Evolutionary conservation across 2,113 vertebrate genomes (phyloP).

Genomic region (Atrichornis clamosus): DNA sequence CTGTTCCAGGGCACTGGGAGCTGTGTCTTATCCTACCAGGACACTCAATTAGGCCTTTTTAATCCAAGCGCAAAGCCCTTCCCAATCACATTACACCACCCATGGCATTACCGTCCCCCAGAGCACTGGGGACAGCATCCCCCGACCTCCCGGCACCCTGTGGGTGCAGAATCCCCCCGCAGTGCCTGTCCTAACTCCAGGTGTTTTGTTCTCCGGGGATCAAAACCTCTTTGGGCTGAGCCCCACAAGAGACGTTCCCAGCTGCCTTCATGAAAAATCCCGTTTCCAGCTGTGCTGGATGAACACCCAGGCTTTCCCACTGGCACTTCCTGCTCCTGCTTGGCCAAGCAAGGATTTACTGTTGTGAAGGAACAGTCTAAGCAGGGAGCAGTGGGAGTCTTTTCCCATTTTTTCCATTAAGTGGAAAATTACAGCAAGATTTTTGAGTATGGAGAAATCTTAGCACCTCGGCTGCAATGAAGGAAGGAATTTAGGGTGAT

Average conservation of each 20-base stretch:
- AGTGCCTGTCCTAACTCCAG: not conserved
- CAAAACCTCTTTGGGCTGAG: not conserved
- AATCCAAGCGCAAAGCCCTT: not conserved
- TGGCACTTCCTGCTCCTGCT: not conserved
- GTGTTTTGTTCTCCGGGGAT: not conserved
- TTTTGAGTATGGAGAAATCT: not conserved
- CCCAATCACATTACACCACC: rapidly evolving
- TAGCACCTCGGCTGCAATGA: not conserved
- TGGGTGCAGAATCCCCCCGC: not conserved
- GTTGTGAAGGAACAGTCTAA: not conserved
- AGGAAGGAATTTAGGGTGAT: not conserved
- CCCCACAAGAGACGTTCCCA: not conserved
- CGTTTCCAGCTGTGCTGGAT: not conserved
- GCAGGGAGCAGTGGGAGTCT: not conserved
- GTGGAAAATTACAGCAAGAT: not conserved
- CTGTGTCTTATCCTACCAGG: not conserved
- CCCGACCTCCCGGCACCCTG: rapidly evolving
- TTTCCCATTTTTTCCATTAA: not conserved
- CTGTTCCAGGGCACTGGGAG: not conserved
- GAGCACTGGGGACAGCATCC: not conserved
- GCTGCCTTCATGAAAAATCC: not conserved
- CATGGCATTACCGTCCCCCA: rapidly evolving
- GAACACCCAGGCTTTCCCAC: not conserved
- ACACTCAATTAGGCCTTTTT: not conserved
- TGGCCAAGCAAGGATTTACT: not conserved